Base-by-base conservation (phyloP, 2,113 vertebrate species). In the Dunckerocampus dactyliophorus region DNA sequence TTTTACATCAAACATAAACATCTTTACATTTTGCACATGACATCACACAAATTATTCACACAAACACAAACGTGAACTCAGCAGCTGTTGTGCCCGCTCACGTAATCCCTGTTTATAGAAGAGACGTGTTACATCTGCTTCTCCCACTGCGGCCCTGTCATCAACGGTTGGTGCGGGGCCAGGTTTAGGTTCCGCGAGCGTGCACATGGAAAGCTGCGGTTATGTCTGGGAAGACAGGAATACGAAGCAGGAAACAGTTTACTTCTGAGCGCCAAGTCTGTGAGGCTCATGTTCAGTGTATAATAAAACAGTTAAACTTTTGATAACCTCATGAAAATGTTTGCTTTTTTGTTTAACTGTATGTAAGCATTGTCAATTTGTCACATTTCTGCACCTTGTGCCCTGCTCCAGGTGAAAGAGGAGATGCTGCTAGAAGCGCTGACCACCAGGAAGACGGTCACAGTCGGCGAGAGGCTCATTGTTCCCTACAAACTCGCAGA, bases 341-440 rank as follows among this genome's bases (percentile, higher is more conserved):
- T 34, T 34, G 31, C 31, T 34, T 34, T 34, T 34, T 34, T 34
- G 4, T 34, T 34, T 5, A 54, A 34, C 52, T 31, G 12, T 21
- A 21, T 21, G 13, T 28, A 14, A 7, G 15, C 6, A 9, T 3
- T 15, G n/a, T 19, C 19, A 1, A 19, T 17, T 17, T 10, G 24
- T 53, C 16, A n/a, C 1, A 19, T 28, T 19, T 15, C 24, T 45
- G 39, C 28, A 34, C 15, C 20, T 59, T 31, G 6, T 46, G 24
- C 16, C 53, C 70, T 21, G 34, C 63, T 67, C 8, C 69, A 99
- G 97, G 97, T 99, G 47, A 98, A 95, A 81, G 97, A 99, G 86
- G 97, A 98, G 82, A 96, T 95, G 95, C 89, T 99, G 2, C 93
- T 95, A 69, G 97, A 99, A 77, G 95, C 97, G 11, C 86, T 99